Conservation (phyloP, 2,888 invertebrate genomes). For the Mimumesa dahlbomi region DNA sequence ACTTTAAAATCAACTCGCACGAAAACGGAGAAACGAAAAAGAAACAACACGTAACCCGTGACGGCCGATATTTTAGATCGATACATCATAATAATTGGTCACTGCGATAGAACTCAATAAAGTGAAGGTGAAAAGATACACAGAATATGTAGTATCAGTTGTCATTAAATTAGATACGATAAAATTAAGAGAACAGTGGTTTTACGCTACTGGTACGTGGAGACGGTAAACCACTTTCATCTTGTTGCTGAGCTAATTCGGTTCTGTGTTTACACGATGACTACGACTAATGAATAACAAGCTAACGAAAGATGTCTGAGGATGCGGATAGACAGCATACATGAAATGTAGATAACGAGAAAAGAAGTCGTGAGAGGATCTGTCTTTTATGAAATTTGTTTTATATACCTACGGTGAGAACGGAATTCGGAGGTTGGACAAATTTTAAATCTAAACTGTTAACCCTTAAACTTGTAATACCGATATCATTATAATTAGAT, state of each 20-base stretch:
- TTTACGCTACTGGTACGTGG: neutral
- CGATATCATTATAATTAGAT: no score
- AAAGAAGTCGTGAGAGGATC: neutral
- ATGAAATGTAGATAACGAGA: neutral
- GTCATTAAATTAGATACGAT: no score
- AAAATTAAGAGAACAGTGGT: neutral
- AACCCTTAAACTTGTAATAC: no score
- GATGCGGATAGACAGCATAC: neutral
- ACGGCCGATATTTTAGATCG: neutral
- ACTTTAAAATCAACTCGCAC: neutral
- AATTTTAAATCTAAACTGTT: no score
- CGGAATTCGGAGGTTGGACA: neutral
- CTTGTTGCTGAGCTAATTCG: neutral
- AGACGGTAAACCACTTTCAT: neutral
- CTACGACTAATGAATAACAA: neutral
- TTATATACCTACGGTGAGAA: neutral
- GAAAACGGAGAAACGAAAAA: neutral
- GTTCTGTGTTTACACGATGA: neutral
- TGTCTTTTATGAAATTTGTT: neutral
- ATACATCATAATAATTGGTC: no score
- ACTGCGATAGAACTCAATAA: no score
- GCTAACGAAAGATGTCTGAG: neutral
- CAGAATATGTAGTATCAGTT: no score
- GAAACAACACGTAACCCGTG: slow-evolving; percentile 12
- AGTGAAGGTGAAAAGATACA: no score